A percentile compares a stretch with the other conserved stretches of the same genome.
Evolutionary conservation across 2,797 vertebrate species (phyloP).

Genomic region (Rachycentron canadum): DNA sequence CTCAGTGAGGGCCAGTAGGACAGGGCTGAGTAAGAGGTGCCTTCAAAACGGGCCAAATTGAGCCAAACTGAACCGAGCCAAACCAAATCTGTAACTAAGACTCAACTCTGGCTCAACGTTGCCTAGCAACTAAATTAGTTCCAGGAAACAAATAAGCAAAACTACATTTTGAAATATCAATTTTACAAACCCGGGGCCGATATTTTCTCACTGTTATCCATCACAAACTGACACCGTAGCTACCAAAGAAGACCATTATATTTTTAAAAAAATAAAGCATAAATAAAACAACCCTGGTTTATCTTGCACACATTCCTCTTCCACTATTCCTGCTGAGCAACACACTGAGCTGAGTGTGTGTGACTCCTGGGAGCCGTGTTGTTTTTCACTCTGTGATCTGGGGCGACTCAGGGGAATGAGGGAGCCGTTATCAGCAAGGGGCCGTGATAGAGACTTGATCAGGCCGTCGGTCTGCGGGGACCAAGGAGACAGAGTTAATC

Average conservation of each 20-base stretch:
- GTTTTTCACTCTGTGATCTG: conserved; percentile 84
- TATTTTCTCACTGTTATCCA: conserved; percentile 41
- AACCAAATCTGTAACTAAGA: conserved; percentile 72
- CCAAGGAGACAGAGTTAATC: conserved; percentile 84
- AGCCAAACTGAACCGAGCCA: conserved; percentile 68
- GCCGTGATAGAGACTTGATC: conserved; percentile 83
- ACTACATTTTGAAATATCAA: conserved; percentile 45
- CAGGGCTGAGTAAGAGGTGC: conserved; percentile 58
- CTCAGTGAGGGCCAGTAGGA: conserved; percentile 60
- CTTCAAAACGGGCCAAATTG: conserved; percentile 58
- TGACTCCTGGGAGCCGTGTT: conserved; percentile 79
- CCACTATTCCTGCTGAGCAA: conserved; percentile 46
- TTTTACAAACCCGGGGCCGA: conserved; percentile 25
- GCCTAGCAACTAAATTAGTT: conserved; percentile 67
- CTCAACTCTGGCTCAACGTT: conserved; percentile 55
- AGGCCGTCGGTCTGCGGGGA: conserved; percentile 82
- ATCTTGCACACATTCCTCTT: conserved; percentile 55
- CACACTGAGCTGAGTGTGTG: conserved; percentile 38
- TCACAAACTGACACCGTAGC: conserved; percentile 27
- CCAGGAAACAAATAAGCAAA: conserved; percentile 66
- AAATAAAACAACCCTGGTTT: conserved; percentile 60
- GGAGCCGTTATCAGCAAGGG: conserved; percentile 85
- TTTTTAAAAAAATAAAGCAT: conserved; percentile 7
- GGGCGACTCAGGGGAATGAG: conserved; percentile 71
- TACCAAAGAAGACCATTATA: conserved; percentile 24